phyloP scores from a whole-genome alignment of 2,888 invertebrate species.

The Acanthopleura granulata region DNA sequence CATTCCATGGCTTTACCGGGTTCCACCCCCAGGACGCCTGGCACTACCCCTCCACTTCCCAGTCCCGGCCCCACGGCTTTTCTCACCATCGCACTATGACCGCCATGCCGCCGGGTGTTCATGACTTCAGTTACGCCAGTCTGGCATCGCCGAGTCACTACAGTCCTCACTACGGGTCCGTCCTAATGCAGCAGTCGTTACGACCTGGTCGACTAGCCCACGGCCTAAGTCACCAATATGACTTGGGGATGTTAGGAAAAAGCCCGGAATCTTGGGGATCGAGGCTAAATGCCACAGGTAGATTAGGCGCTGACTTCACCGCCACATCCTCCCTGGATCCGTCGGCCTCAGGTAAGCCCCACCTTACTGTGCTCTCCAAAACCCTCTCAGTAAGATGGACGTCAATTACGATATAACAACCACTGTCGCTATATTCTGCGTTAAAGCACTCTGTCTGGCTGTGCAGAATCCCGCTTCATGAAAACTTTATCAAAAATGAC shows the following conservation, averaged over 20 bases:
- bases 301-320: constrained; percentile 4
- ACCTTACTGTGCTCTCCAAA: no score
- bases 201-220: constrained; percentile 24
- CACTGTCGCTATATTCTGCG: no score
- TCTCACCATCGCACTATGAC: constrained; percentile 34
- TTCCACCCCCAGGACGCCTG: constrained; percentile 70
- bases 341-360: neutral
- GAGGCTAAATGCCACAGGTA: neutral
- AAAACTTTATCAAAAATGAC: no score
- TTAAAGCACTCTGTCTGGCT: no score
- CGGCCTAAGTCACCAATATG: neutral
- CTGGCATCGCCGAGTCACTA: constrained; percentile 46
- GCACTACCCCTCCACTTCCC: constrained; percentile 74
- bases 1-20: constrained; percentile 1
- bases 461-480: no score
- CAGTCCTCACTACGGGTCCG: constrained; percentile 67
- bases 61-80: constrained; percentile 68
- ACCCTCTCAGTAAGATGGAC: no score
- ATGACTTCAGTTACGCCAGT: constrained; percentile 41
- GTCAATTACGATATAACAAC: no score
- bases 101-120: constrained; percentile 39
- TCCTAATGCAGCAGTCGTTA: constrained; percentile 72
- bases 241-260: neutral
- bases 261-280: constrained; percentile 6
- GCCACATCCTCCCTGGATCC: neutral